Percentiles rank a stretch among this genome's conserved stretches.
These are phyloP conservation scores for Vombatus ursinus DNA, from an alignment of 2,113 vertebrate species.

Conservation along the genomic window DNA sequence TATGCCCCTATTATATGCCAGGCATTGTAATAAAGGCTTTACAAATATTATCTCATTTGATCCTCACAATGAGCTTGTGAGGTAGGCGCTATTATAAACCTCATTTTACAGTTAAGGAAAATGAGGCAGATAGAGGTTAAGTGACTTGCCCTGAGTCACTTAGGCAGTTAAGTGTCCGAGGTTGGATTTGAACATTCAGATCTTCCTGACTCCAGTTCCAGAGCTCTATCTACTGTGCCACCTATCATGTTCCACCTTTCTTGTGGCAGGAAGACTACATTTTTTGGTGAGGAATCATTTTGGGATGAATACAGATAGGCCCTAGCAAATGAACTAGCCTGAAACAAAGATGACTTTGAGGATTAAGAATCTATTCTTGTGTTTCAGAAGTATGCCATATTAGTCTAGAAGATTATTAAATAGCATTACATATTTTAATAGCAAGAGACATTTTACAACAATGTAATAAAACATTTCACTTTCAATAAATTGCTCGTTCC, in stretches of 20 bases:
- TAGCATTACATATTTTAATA: slow-evolving; percentile 61
- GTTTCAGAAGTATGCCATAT: slow-evolving; percentile 45
- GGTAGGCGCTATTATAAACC: neutral
- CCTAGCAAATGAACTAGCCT: neutral
- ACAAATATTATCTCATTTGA: neutral
- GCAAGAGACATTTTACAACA: slow-evolving; percentile 48
- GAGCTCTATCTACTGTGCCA: neutral
- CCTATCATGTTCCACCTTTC: neutral
- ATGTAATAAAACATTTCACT: slow-evolving; percentile 58
- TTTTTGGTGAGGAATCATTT: neutral
- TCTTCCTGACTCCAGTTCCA: neutral
- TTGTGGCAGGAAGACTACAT: neutral
- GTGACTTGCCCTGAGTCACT: neutral
- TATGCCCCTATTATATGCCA: neutral
- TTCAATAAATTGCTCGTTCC: slow-evolving; percentile 44
- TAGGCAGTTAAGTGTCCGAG: neutral
- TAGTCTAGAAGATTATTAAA: slow-evolving; percentile 57
- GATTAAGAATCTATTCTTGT: slow-evolving; percentile 33
- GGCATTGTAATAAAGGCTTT: neutral
- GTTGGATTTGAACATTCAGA: neutral
- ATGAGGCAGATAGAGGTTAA: neutral
- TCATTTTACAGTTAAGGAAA: neutral
- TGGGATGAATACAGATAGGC: neutral
- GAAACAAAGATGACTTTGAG: neutral
- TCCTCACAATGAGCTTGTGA: neutral